Evolutionary conservation across 2,113 vertebrate species (phyloP).

Genomic region (Tamias sibiricus): DNA sequence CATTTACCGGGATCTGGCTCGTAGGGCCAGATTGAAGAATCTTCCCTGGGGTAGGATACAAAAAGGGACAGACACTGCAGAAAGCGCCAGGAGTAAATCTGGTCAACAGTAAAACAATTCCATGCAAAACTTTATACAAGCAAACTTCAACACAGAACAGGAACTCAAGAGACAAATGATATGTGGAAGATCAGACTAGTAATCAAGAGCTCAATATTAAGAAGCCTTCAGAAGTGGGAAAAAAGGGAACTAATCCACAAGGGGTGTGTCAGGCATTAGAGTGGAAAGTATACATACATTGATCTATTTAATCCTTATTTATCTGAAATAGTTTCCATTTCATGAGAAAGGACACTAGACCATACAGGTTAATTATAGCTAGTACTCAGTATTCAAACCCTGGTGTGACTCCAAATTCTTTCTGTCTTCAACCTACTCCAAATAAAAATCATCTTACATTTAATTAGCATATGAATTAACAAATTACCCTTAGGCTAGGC

Average conservation of each 20-base stretch:
- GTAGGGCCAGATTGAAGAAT: not conserved
- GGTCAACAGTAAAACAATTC: not conserved
- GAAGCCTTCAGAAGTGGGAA: not conserved
- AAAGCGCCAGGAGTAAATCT: not conserved
- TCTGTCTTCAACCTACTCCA: not conserved
- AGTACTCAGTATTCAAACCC: not conserved
- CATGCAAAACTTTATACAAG: not conserved
- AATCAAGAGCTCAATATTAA: not conserved
- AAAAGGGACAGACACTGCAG: not conserved
- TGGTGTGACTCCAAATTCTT: constrained; percentile 40
- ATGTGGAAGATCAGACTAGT: not conserved
- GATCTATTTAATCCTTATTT: not conserved
- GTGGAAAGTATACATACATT: not conserved
- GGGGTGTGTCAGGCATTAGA: not conserved
- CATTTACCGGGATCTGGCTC: not conserved
- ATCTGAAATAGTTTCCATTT: not conserved
- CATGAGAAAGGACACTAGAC: not conserved
- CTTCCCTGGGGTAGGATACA: not conserved
- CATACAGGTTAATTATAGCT: constrained; percentile 34
- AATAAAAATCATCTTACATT: constrained; percentile 35
- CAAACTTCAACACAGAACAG: not conserved
- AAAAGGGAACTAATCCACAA: not conserved
- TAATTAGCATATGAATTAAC: constrained; percentile 59
- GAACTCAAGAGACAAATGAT: not conserved
- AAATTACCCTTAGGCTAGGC: not conserved